Evolutionary conservation across 2,797 vertebrate species (phyloP).

Genomic region (Phyllotis vaccarum): DNA sequence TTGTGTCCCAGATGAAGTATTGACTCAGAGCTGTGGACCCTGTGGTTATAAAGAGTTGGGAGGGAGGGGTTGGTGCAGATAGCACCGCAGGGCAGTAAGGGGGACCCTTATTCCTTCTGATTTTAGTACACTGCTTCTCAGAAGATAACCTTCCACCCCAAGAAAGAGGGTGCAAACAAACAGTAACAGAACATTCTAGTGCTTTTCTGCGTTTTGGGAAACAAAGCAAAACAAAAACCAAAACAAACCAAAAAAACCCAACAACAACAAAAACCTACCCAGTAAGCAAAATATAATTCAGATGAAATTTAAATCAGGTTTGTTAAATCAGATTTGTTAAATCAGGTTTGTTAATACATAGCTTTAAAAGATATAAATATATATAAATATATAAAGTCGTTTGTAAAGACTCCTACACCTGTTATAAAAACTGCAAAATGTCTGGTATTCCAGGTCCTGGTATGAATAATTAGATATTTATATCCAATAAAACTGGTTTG

Average conservation of each 20-base stretch:
- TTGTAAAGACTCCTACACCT: conserved; percentile 85
- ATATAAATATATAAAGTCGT: conserved; percentile 31
- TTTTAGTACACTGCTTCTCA: not conserved
- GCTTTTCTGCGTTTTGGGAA: not conserved
- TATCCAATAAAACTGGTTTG: conserved; percentile 89
- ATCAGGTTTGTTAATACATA: conserved; percentile 73
- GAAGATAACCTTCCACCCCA: conserved; percentile 1
- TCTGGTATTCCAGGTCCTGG: conserved; percentile 82
- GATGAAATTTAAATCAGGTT: conserved; percentile 79
- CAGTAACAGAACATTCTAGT: not conserved
- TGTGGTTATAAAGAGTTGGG: conserved; percentile 33
- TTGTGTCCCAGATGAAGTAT: conserved; percentile 73
- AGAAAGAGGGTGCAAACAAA: not conserved
- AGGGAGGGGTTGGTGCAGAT: not conserved
- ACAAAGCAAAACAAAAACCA: not conserved
- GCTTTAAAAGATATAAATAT: not conserved
- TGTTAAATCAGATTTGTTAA: conserved; percentile 78
- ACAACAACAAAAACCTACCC: conserved; percentile 27
- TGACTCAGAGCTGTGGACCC: not conserved
- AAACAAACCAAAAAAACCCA: not conserved
- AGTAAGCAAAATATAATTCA: conserved; percentile 65
- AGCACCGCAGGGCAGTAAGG: accelerated
- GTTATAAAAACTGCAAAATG: conserved; percentile 84
- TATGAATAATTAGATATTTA: conserved; percentile 88
- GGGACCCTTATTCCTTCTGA: not conserved